Evolutionary conservation across 2,113 vertebrate genomes (phyloP).

Genomic region (Neoarius graeffei): DNA sequence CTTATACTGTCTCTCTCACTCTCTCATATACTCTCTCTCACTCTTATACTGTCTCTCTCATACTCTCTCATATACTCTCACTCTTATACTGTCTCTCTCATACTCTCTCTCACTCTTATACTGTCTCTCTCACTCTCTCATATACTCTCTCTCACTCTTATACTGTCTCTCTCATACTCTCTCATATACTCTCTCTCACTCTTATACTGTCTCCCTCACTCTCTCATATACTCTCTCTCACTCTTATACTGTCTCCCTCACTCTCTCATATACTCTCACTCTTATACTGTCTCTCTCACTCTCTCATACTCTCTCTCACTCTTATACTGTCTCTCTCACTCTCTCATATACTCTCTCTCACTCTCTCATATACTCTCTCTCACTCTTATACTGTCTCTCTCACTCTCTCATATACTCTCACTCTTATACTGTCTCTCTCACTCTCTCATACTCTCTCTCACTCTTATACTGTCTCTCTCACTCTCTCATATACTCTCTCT

Average conservation of each 20-base stretch:
- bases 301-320: neutral
- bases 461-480: neutral
- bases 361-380: neutral
- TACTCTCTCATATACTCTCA: neutral
- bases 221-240: neutral
- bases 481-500: too few relatives aligned
- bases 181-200: too few relatives aligned
- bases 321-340: neutral
- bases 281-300: neutral
- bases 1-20: neutral
- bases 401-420: neutral
- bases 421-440: neutral
- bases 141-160: neutral
- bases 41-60: neutral
- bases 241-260: too few relatives aligned
- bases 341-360: neutral
- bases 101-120: neutral
- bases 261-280: too few relatives aligned
- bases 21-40: neutral
- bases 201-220: neutral
- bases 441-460: neutral
- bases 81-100: neutral
- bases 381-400: neutral
- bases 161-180: neutral
- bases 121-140: neutral